Evolutionary conservation across 1,140 invertebrate genomes (phyloP), one percentile per base, ranked within the genome.

Genomic region (Pseudomyrmex concolor): DNA sequence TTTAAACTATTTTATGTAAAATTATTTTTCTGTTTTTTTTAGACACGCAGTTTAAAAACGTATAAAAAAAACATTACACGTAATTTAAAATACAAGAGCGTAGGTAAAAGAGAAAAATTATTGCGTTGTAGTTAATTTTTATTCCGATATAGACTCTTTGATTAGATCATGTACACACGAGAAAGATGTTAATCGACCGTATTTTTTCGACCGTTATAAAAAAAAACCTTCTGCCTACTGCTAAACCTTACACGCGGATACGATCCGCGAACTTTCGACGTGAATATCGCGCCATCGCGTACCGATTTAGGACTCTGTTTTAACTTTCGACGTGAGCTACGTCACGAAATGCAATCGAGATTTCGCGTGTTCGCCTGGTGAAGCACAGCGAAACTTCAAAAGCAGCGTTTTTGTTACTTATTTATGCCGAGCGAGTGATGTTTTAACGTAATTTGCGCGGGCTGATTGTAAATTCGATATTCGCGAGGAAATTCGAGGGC

Each of bases 331-430:
- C 80, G 86, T 34, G 4, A 87, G 50, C 73, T 25, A 13, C 80
- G 80, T 57, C 86, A 87, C 86, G 86, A 73, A 87, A 87, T 72
- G 22, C 86, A 84, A 87, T 87, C 86, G 86, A 84, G 86, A 83
- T 87, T 86, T 87, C 85, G 86, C 86, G 86, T 87, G 86, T 84
- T 60, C 4, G 55, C 22, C 12, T 5, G 34, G 34, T 7, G 34
- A 43, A 60, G 22, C 64, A 48, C 34, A 34, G 22, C 17, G 17
- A 43, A 71, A 80, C 22, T 71, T 60, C 66, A 71, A 80, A 80
- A 70, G 66, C 76, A 70, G 25, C 59, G 54, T 48, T 19, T 54
- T 34, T 34, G 22, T 71, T 76, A 43, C 73, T 66, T 80, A 59
- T 80, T 80, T 80, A 80, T 80, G 76, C 64, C 34, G 34, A 7